Evolutionary conservation across 2,113 vertebrate genomes (phyloP), one percentile per base, ranked within the genome.

Genomic region (Chloebia gouldiae): DNA sequence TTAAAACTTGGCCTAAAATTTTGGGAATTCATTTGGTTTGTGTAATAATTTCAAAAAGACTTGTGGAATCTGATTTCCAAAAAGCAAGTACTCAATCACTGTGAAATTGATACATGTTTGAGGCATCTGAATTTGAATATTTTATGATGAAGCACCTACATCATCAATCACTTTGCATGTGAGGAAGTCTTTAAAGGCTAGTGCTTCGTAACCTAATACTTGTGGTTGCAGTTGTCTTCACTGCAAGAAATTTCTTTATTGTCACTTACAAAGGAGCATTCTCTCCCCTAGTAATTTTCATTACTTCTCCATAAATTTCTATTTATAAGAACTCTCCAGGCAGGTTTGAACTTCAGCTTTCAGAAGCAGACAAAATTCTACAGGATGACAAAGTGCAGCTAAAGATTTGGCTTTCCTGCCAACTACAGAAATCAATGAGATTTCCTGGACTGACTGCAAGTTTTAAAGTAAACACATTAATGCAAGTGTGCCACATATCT

Each of bases 391-490:
- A 45, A 91, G 45, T 76, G 81, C 73, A 92, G 86, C 45, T 76
- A 45, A 71, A 92, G 70, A 80, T 82, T 90, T 90, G 33, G 15
- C 31, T 95, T 61, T 30, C 49, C 28, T 79, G 45, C 50, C 82
- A 77, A 88, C 82, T 11, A 61, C 11, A 85, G 70, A 80, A 93
- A 94, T 82, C 87, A 91, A 33, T 93, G 51, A 85, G 61, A 20
- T 82, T 72, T 82, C 81, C 66, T 90, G 92, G 88, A 70, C 78
- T 4, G 28, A 96, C 83, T 56, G 30, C 68, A 87, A 47, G 64
- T 85, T 94, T 91, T 75, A 69, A 83, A 88, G 91, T 30, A 90
- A 93, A 53, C 44, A 30, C 27, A 83, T 80, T 72, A 92, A 72
- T 57, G 37, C 49, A 81, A 91, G 40, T 17, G 17, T 76, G 59